These are phyloP conservation scores for Hyperopisus bebe DNA, from an alignment of 2,113 vertebrate species.

Conservation along the genomic window DNA sequence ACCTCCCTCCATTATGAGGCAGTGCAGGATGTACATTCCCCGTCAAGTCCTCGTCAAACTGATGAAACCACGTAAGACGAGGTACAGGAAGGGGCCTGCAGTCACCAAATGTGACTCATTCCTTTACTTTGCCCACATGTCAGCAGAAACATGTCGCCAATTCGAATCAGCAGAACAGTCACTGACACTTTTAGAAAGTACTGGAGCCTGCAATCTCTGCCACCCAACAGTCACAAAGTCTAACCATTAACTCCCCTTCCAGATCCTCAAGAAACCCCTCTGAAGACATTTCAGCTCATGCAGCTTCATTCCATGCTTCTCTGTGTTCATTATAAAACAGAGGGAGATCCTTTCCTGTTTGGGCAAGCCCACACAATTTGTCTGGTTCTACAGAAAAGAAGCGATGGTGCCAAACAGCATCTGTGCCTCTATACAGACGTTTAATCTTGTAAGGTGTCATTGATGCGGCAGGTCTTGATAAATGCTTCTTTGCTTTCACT, in stretches of 20 bases:
- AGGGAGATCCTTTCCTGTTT: slow-evolving; percentile 12
- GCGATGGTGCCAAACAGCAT: background rate
- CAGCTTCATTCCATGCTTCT: background rate
- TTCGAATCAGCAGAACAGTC: background rate
- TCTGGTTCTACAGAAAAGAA: background rate
- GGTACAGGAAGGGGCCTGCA: background rate
- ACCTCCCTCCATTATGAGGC: background rate
- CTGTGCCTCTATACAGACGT: background rate
- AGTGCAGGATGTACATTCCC: background rate
- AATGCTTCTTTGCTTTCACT: background rate
- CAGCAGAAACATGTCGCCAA: background rate
- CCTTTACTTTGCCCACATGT: background rate
- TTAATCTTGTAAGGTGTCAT: background rate
- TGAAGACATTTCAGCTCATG: background rate
- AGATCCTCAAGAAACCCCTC: background rate
- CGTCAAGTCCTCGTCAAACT: background rate
- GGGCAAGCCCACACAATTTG: background rate
- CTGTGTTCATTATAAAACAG: background rate
- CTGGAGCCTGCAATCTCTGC: background rate
- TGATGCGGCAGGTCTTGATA: background rate
- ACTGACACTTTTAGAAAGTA: background rate
- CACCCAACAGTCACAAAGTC: background rate
- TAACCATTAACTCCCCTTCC: background rate
- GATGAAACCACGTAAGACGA: background rate
- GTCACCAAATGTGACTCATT: background rate